Conservation (phyloP, 2,113 vertebrate species). For the Platanista minor region DNA sequence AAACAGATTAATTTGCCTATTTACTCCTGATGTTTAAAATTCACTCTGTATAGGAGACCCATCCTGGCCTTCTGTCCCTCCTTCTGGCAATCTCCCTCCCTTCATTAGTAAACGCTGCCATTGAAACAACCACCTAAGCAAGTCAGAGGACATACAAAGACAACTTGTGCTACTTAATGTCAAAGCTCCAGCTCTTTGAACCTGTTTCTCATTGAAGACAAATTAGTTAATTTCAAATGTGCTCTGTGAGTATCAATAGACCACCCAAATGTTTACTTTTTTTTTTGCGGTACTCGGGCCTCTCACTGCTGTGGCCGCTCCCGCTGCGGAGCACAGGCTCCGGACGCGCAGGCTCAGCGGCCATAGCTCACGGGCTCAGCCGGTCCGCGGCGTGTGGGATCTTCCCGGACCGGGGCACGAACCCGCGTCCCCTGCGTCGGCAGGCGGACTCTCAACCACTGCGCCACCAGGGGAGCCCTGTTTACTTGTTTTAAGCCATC, state of each 20-base stretch:
- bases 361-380: too few relatives aligned
- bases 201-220: slow-evolving; percentile 64
- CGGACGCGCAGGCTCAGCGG: too few relatives aligned
- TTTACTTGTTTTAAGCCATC: slow-evolving; percentile 60
- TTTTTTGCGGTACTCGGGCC: too few relatives aligned
- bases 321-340: too few relatives aligned
- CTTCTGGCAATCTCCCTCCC: background rate
- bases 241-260: slow-evolving; percentile 68
- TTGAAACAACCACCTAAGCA: slow-evolving; percentile 25
- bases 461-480: too few relatives aligned
- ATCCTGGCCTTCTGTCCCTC: background rate
- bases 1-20: background rate
- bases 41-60: background rate
- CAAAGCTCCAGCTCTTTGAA: slow-evolving; percentile 53
- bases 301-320: too few relatives aligned
- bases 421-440: too few relatives aligned
- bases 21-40: background rate
- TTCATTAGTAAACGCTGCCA: background rate
- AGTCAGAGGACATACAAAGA: slow-evolving; percentile 11
- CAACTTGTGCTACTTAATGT: slow-evolving; percentile 58
- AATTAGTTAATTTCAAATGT: slow-evolving; percentile 64
- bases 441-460: too few relatives aligned
- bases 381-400: too few relatives aligned
- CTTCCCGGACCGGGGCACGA: too few relatives aligned
- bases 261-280: slow-evolving; percentile 71